Evolutionary conservation across 2,888 invertebrate genomes (phyloP), one percentile per base, ranked within the genome.

Genomic region (Rhamphomyia laevipes): DNA sequence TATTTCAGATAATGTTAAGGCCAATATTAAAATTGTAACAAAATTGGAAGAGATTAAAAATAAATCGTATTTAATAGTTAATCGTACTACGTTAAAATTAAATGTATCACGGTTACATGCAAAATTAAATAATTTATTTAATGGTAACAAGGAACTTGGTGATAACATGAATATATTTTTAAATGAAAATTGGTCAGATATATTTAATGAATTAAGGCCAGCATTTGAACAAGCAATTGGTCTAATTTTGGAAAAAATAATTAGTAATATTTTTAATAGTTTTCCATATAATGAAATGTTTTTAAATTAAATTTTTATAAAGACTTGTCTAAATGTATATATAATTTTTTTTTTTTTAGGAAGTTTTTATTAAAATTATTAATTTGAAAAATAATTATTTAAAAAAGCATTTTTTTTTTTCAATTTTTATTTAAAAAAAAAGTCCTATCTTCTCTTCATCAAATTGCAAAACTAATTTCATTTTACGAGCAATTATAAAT

Each of bases 111-210:
- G 48, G 12, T 47, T 63, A 16, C 46, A 56, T 27, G 41, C 61
- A 9, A 33, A 60, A 31, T 61, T 70, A 27, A 56, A 56, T 23
- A 68, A 69, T 55, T 57, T 71, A 3, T 70, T 70, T 53, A 67
- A 70, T 50, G 70, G 70, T 0, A 64, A 71, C 50, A 67, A 65
- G 54, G 60, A 59, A 45, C 56, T 71, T 2, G 65, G 69, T 45
- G 64, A 67, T 44, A 67, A 59, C 45, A 63, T 67, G 61, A 71
- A 71, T 52, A 47, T 51, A 10, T 67, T 70, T 53, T 48, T 71
- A 21, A 71, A 74, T 53, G 71, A 73, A 31, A 74, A 74, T 57
- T 73, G 73, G 73, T 35, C 53, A 17, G 67, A 68, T 1, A 66
- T 74, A 35, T 70, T 67, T 41, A 53, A 51, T 16, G 74, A 74